A percentile compares a stretch with the other conserved stretches of the same genome.
phyloP scores from a whole-genome alignment of 2,888 invertebrate genomes.

The Epicampocera succincta region DNA sequence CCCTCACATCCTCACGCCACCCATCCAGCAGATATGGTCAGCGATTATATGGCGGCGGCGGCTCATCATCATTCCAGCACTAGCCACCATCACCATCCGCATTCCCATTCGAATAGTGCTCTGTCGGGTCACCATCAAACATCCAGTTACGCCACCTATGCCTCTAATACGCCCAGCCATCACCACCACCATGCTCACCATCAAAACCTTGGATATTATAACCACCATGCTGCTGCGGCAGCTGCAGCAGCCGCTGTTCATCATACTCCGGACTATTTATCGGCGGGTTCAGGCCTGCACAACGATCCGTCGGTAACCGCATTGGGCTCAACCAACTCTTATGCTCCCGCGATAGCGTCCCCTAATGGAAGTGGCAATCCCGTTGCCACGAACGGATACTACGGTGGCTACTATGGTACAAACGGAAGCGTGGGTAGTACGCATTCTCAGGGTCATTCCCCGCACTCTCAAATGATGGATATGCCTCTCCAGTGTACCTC shows the following conservation, averaged over 20 bases:
- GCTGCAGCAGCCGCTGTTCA: slow-evolving; percentile 76
- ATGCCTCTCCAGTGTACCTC: slow-evolving; percentile 81
- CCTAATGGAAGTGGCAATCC: slow-evolving; percentile 74
- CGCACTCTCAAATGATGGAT: slow-evolving; percentile 81
- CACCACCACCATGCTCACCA: slow-evolving; percentile 77
- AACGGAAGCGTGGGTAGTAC: slow-evolving; percentile 78
- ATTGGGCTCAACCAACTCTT: slow-evolving; percentile 71
- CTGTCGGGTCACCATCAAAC: slow-evolving; percentile 79
- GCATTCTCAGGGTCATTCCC: slow-evolving; percentile 79
- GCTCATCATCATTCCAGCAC: slow-evolving; percentile 76
- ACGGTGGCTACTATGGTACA: slow-evolving; percentile 80
- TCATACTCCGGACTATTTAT: slow-evolving; percentile 77
- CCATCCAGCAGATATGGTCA: slow-evolving; percentile 84
- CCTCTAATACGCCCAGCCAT: slow-evolving; percentile 75
- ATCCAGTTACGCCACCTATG: slow-evolving; percentile 76
- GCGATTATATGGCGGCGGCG: slow-evolving; percentile 80
- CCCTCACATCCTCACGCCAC: slow-evolving; percentile 78
- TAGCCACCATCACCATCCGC: slow-evolving; percentile 82
- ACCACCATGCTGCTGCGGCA: slow-evolving; percentile 77
- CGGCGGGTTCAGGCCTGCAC: slow-evolving; percentile 77
- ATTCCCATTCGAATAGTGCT: slow-evolving; percentile 83
- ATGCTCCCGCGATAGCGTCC: slow-evolving; percentile 77
- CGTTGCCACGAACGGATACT: slow-evolving; percentile 77
- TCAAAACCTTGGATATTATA: slow-evolving; percentile 78
- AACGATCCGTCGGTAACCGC: slow-evolving; percentile 72